Evolutionary conservation across 2,797 vertebrate species (phyloP).

Genomic region (Nothura maculosa): DNA sequence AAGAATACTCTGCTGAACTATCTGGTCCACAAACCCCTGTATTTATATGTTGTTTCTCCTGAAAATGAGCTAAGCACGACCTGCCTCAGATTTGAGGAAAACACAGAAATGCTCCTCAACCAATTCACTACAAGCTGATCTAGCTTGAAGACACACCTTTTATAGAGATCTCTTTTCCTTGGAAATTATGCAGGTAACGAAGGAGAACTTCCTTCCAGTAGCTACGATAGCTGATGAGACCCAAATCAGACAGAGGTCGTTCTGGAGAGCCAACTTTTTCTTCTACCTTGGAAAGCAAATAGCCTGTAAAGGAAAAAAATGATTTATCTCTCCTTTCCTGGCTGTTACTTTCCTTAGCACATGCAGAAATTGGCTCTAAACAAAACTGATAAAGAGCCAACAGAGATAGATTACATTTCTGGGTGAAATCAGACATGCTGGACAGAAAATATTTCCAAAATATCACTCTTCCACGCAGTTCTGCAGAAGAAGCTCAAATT

Average conservation of each 20-base stretch:
- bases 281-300: slow-evolving; percentile 92
- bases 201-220: slow-evolving; percentile 99
- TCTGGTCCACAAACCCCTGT: background rate
- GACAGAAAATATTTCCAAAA: background rate
- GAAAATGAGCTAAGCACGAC: background rate
- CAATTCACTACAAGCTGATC: background rate
- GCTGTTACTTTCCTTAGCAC: background rate
- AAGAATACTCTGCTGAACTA: background rate
- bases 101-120: background rate
- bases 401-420: accelerated
- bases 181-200: slow-evolving; percentile 94
- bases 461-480: background rate
- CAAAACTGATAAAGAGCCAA: background rate
- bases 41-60: no score
- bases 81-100: background rate
- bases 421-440: no score
- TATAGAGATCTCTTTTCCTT: slow-evolving; percentile 98
- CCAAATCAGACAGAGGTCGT: slow-evolving; percentile 93
- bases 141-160: slow-evolving; percentile 85
- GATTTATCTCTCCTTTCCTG: background rate
- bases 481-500: background rate
- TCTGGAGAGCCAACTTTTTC: slow-evolving; percentile 96
- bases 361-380: background rate
- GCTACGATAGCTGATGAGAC: slow-evolving; percentile 95
- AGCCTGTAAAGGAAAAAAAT: slow-evolving; percentile 78